Evolutionary conservation across 2,888 invertebrate species (phyloP), one percentile per base, ranked within the genome.

Genomic region (Aricia artaxerxes): DNA sequence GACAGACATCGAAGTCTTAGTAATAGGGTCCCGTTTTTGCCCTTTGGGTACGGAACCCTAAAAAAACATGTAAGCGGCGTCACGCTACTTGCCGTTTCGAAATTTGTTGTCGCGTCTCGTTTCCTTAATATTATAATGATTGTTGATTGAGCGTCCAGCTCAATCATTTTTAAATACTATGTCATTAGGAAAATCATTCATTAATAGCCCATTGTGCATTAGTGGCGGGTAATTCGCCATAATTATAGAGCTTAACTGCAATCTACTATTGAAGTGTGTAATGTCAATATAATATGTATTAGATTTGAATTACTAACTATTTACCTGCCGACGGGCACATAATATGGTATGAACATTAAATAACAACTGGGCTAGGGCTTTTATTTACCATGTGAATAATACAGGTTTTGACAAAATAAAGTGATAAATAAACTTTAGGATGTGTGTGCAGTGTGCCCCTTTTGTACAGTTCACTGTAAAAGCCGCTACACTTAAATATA

Each of bases 251-350:
- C 35, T 69, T 38, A 35, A 38, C 69, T 1, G 13, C 35, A 35
- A 5, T 38, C 35, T 69, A 35, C 35, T 38, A 38, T 69, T 69
- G 69, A 1, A 69, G 35, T 69, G 35, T 38, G 69, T 38, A 4
- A 69, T 69, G 35, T 69, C 16, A 69, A 69, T 69, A 69, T 69
- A 69, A 35, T 69, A 38, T 69, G 69, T 35, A 69, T 69, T 69
- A 69, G 69, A 69, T 69, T 69, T 35, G 69, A 38, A 69, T 69
- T 69, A 69, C 69, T 69, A 69, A 24, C 24, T 24, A 24, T 35
- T 69, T 69, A 35, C 35, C 35, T 35, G 24, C 13, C 69, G 13
- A 69, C 35, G 69, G 69, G 69, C 11, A 35, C 24, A 64, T 7
- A 24, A 5, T 9, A 24, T 64, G 24, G 24, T 64, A 31, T 31